These are phyloP conservation scores for Falco cherrug DNA, from an alignment of 2,797 vertebrate genomes.

Conservation along the genomic window DNA sequence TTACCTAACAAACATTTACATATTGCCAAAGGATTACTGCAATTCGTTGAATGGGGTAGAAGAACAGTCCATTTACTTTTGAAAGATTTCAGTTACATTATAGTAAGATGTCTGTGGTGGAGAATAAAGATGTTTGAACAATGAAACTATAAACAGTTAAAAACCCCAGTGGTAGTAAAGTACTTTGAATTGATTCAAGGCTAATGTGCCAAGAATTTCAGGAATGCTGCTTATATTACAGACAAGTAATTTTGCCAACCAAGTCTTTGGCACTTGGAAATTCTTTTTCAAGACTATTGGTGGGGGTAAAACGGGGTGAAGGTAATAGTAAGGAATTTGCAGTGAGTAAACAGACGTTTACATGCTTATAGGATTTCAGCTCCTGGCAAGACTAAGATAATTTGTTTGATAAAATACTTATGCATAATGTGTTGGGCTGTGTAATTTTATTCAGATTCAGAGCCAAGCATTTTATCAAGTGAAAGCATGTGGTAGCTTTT, in stretches of 20 bases:
- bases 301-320: background rate
- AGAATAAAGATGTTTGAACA: background rate
- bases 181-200: conserved; percentile 6
- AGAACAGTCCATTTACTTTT: background rate
- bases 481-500: background rate
- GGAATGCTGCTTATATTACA: conserved; percentile 47
- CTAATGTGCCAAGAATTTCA: conserved; percentile 37
- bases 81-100: background rate
- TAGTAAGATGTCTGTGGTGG: background rate
- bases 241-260: background rate
- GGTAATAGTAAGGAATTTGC: background rate
- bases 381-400: background rate
- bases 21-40: background rate
- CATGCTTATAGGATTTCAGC: background rate
- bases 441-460: conserved; percentile 17
- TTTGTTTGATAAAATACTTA: conserved; percentile 8
- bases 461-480: conserved; percentile 11
- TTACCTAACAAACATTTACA: background rate
- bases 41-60: background rate
- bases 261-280: background rate
- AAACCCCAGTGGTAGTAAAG: background rate
- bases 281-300: background rate
- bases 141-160: background rate
- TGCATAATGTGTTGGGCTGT: background rate
- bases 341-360: conserved; percentile 47